Conservation (phyloP, 2,888 invertebrate genomes). For the Pimpla rufipes region DNA sequence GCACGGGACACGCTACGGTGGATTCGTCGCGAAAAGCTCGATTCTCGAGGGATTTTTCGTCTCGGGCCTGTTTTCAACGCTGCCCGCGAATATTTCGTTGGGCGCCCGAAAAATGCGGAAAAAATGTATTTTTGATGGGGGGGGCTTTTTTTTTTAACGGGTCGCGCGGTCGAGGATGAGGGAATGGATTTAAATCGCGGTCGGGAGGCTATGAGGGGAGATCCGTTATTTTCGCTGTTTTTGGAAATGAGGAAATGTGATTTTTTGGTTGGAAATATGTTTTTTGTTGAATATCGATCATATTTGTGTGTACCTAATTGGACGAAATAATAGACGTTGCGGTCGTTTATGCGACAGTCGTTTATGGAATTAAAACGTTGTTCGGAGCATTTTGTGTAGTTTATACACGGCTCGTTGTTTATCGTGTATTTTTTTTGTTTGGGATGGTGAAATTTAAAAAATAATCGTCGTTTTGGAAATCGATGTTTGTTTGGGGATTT, state of each 20-base stretch:
- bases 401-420: not conserved
- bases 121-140: not conserved
- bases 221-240: too few species aligned
- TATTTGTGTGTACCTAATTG: not conserved
- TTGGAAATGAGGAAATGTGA: not conserved
- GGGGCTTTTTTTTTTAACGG: not conserved
- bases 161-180: not conserved
- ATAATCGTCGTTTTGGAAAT: not conserved
- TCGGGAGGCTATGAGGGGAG: too few species aligned
- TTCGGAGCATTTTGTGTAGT: too few species aligned
- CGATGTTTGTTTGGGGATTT: not conserved
- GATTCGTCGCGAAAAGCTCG: not conserved
- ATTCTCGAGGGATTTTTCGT: slow-evolving; percentile 65
- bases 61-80: slow-evolving; percentile 70
- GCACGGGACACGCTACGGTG: slow-evolving; percentile 13
- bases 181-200: not conserved
- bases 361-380: too few species aligned
- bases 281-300: not conserved
- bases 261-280: not conserved
- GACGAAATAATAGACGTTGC: not conserved
- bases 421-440: not conserved
- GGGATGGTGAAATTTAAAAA: not conserved
- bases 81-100: not conserved
- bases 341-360: not conserved
- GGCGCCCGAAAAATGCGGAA: not conserved